Conservation (phyloP, 30 jellyfish, hydroid and myxozoan species). For the Aurelia sp. region DNA sequence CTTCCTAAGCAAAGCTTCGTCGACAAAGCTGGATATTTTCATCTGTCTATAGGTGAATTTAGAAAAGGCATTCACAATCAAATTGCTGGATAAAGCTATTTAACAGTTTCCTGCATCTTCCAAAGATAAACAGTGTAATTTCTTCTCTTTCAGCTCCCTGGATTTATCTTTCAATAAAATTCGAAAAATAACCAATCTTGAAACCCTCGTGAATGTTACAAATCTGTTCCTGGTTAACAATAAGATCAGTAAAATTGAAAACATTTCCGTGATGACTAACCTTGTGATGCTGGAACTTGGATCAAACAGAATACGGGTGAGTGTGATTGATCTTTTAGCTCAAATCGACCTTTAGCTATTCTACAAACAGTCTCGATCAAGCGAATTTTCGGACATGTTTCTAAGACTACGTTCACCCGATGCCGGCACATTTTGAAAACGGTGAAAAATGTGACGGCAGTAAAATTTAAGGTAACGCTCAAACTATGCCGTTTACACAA, state of each 20-base stretch:
- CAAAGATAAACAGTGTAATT: neutral
- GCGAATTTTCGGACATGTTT: too few species aligned
- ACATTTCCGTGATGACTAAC: conserved; percentile 65
- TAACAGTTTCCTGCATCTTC: too few species aligned
- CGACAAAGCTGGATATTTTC: too few species aligned
- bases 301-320: conserved; percentile 89
- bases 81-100: neutral
- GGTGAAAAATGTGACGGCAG: too few species aligned
- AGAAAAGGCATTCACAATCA: neutral
- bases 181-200: conserved; percentile 75
- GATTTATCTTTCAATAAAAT: conserved; percentile 91
- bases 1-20: too few species aligned
- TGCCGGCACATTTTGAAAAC: too few species aligned
- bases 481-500: too few species aligned
- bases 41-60: too few species aligned
- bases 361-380: too few species aligned
- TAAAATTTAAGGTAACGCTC: too few species aligned
- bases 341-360: too few species aligned
- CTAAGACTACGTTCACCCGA: too few species aligned
- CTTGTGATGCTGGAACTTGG: conserved; percentile 96
- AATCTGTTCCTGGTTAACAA: conserved; percentile 77
- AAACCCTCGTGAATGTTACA: conserved; percentile 60
- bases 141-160: conserved; percentile 52
- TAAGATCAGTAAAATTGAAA: conserved; percentile 80
- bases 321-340: neutral